Evolutionary conservation across 2,797 vertebrate species (phyloP), one percentile per base, ranked within the genome.

Genomic region (Pipistrellus nathusii): DNA sequence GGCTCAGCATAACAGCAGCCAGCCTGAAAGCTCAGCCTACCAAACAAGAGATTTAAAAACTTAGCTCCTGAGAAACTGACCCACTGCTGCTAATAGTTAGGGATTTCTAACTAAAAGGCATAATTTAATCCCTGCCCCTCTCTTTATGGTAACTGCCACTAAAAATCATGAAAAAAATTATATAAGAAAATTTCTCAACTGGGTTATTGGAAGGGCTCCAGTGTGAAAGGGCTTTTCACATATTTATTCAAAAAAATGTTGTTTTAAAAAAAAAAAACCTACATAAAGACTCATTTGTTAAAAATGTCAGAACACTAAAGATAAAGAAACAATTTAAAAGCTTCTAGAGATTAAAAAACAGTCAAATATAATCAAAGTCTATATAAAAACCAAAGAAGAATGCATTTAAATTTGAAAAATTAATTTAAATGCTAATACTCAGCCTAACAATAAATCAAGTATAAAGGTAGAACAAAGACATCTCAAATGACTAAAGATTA

Each of bases 231-330:
- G 51, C 9, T 81, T 20, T 86, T 95, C 3, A 81, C 44, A 94
- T 18, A 5, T 20, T 71, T 91, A 71, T 35, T 46, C 15, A 5
- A 66, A 87, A 87, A 14, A 30, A 32, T 76, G 46, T 41, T 75
- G 38, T 84, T 62, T 88, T 38, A 82, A 93, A 92, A 72, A 82
- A 85, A 93, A 93, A 85, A 88, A 46, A 51, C 13, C 32, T 77
- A 57, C 6, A 12, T 32, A 77, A 55, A 72, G 38, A 9, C 2
- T 88, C 21, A 87, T 81, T 59, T 38, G 23, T 68, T 64, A 41
- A 55, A 57, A 87, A 82, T 41, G 81, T 81, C 32, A 91, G 55
- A 68, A 21, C 38, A 48, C 27, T 51, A 46, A 87, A 76, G 7
- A 80, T 59, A 64, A 94, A 83, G 41, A 8, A 48, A 91, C 83